Evolutionary conservation across 53 echinoderm and acorn worm genomes (phyloP), one percentile per base, ranked within the genome.

Genomic region (Astropecten irregularis): DNA sequence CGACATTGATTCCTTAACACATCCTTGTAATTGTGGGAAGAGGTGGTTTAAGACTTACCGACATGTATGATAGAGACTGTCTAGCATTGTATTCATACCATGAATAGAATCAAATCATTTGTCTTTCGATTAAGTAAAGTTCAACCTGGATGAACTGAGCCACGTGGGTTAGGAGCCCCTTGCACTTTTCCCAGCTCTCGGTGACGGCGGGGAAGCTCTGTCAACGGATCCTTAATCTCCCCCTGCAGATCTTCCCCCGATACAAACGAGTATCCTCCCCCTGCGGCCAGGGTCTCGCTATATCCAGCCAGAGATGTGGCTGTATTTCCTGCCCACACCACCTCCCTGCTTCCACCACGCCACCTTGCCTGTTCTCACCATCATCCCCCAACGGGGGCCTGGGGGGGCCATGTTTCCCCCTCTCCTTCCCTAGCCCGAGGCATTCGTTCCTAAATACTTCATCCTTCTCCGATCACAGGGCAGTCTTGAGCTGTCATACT

Each of bases 351-450:
- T 79, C 79, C 79, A 79, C 61, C 48, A 79, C 47, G 33, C 79
- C 79, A 79, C 79, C 79, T 79, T 61, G 61, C 79, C 79, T 79
- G 79, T 79, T 79, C 61, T 79, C 79, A 79, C 79, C 61, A 28
- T 37, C 28, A 33, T 15, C 47, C 57, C 79, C 61, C 79, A 44
- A 54, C 38, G 76, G 76, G 40, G 23, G 76, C 25, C 22, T 0
- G 48, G 32, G 69, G 69, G 69, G 49, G 16, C 57, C 62, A 31
- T 48, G 61, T 47, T 42, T 79, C 61, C 79, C 62, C 62, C 62
- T 79, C 79, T 30, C 34, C 25, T 48, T 50, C 59, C 47, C 30
- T 46, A 22, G 57, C 79, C 57, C 46, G 14, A 15, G 79, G 79
- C 79, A 21, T n/a, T 62, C 46, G 42, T 46, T 62, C 62, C 79